Evolutionary conservation across 1,140 invertebrate species (phyloP), one percentile per base, ranked within the genome.

Genomic region (Calosoma granatense): DNA sequence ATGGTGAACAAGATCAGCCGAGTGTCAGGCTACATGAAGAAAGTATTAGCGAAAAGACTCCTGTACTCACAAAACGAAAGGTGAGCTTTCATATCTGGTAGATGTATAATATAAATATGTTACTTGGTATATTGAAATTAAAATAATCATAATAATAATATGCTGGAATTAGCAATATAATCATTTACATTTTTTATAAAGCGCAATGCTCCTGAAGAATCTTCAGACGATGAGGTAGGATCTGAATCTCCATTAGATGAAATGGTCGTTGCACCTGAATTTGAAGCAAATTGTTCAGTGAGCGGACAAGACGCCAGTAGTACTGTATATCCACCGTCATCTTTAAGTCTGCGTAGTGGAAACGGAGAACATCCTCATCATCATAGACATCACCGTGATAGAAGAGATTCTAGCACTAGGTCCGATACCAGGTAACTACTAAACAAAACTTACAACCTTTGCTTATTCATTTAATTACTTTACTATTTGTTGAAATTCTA

Each of bases 191-290:
- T n/a, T 43, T 47, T 59, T 57, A 56, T 30, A 15, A 52, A 80
- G 77, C 72, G 78, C 9, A 77, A 79, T 22, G 78, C 79, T 3
- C 72, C 80, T 2, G 89, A 93, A 68, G 90, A 93, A 73, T 93
- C 90, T 0, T 94, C 92, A 0, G 92, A 94, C 69, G 92, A 94
- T 64, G 92, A 94, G 68, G 80, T 85, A 1, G 87, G 88, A 22
- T 92, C 90, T 11, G 90, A 94, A 61, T 92, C 90, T 1, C 88
- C 88, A 0, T 67, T 90, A 22, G 88, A 90, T 63, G 88, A 91
- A 70, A 78, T 82, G 20, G 72, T 67, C 59, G 74, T 68, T 62
- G 78, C 64, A 60, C 72, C 73, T 15, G 70, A 74, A 53, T 74
- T 61, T 69, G 74, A 64, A 36, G 41, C 41, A 11, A 47, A 17